Base-by-base conservation (phyloP, 2,113 vertebrate species). In the Panurus biarmicus region DNA sequence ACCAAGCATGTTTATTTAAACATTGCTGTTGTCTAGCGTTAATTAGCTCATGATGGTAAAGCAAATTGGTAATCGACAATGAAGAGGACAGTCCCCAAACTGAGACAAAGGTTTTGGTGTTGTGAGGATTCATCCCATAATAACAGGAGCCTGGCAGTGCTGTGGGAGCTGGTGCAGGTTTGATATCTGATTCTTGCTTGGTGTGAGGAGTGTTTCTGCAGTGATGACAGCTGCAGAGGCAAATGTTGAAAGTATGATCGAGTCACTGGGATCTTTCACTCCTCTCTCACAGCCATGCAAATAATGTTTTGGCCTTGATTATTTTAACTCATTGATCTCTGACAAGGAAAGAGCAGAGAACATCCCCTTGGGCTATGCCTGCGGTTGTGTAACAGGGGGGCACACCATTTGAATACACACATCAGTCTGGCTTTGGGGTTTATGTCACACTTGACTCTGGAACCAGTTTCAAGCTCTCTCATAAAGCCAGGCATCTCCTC, bases 381-480 rank as follows among this genome's bases (percentile, higher is more conserved):
- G 54, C 85, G 57, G 58, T 88, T 96, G 90, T 91, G 31, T 70
- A 94, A 48, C 88, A 95, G 87, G 1, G 50, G 57, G 72, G 70
- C 70, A 78, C 64, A 94, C 70, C n/a, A 14, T 96, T 94, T 95
- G 91, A 84, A 94, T 33, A 58, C 35, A 62, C 16, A 70, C 8
- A 5, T 18, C 42, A 72, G 67, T 73, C 95, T 81, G 90, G 93
- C 89, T 96, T 87, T 90, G 90, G 89, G 64, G 76, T 94, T 97
- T 96, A 87, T 97, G 90, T 96, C 61, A 18, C 54, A 91, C 93
- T 98, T 95, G 94, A 95, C 94, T 94, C 90, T 90, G 81, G 92
- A 95, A 96, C 47, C 5, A 26, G 74, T 96, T 97, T 96, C 87
- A 96, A 96, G 64, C 82, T 92, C 62, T 89, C 82, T 92, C 95